Evolutionary conservation across 1,140 invertebrate genomes (phyloP).

Genomic region (Drosophila kurseongensis): DNA sequence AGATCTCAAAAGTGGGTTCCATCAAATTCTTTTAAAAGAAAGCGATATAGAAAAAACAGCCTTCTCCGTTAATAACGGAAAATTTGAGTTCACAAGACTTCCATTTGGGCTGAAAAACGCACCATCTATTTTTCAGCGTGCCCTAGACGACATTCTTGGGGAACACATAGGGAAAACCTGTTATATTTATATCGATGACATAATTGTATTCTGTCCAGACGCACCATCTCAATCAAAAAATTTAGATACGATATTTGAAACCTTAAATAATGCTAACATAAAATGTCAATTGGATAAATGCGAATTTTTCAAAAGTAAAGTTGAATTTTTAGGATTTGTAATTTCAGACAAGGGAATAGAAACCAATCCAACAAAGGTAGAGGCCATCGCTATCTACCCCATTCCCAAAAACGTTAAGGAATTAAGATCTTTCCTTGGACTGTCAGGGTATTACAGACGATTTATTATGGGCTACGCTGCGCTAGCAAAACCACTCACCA

Average conservation of each 20-base stretch:
- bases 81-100: neutral
- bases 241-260: neutral
- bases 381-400: neutral
- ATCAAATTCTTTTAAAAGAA: neutral
- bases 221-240: neutral
- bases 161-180: neutral
- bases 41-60: neutral
- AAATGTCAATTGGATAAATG: neutral
- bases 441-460: neutral
- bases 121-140: neutral
- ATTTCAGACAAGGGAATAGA: neutral
- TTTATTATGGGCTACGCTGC: neutral
- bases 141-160: neutral
- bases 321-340: neutral
- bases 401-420: neutral
- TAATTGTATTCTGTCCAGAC: neutral
- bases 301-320: no score
- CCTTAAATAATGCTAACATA: neutral
- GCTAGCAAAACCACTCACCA: conserved; percentile 1
- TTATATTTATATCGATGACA: neutral
- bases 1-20: neutral
- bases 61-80: neutral
- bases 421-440: neutral
- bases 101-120: neutral
- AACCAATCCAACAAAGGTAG: neutral